phyloP scores from a whole-genome alignment of 37 sponge, comb jelly and placozoan genomes.

The Theonella swinhoei region DNA sequence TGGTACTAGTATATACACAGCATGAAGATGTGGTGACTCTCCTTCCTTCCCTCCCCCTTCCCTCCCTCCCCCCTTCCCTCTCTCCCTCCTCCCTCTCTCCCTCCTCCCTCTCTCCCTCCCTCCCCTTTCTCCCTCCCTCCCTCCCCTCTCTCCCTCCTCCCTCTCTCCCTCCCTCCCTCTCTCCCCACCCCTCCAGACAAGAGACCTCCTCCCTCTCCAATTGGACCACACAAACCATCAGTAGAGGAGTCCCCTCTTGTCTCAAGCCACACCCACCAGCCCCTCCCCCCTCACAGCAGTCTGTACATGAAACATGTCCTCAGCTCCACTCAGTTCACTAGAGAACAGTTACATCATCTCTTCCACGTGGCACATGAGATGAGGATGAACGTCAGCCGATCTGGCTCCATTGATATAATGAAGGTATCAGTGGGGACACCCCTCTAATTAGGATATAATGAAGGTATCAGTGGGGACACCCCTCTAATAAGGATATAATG shows the following conservation, averaged over 20 bases:
- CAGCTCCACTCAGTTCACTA: slow-evolving; percentile 82
- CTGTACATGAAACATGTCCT: slow-evolving; percentile 68
- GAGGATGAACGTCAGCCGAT: slow-evolving; percentile 68
- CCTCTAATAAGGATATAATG: too few relatives aligned
- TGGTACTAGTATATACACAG: too few relatives aligned
- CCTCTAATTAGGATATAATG: too few relatives aligned
- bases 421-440: too few relatives aligned
- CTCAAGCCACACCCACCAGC: slow-evolving; percentile 5
- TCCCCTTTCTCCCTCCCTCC: not conserved
- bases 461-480: too few relatives aligned
- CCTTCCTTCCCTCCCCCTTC: slow-evolving; percentile 27
- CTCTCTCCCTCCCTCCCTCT: not conserved
- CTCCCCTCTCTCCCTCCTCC: not conserved
- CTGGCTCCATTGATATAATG: slow-evolving; percentile 71
- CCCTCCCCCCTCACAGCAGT: slow-evolving; percentile 20
- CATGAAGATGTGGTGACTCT: not conserved
- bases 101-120: not conserved
- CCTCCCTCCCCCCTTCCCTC: not conserved
- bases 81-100: not conserved
- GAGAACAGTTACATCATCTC: slow-evolving; percentile 53
- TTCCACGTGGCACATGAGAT: slow-evolving; percentile 81
- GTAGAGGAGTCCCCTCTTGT: not conserved
- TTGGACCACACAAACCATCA: not conserved
- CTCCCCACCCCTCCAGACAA: not conserved
- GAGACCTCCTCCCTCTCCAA: not conserved